phyloP scores from a whole-genome alignment of 2,113 vertebrate species.

The Suncus etruscus region DNA sequence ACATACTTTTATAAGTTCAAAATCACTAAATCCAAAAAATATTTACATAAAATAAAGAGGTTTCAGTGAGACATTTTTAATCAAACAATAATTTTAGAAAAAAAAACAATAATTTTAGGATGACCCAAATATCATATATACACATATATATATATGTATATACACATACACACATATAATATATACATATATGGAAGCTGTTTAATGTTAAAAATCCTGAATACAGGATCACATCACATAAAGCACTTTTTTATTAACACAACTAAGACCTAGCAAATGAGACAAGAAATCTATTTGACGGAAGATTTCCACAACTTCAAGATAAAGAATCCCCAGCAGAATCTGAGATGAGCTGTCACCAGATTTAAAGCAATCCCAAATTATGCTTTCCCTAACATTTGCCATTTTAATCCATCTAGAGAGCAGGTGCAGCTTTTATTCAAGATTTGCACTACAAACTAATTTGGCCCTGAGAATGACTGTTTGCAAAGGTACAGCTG shows the following conservation, averaged over 20 bases:
- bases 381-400: slow-evolving; percentile 55
- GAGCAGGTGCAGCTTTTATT: slow-evolving; percentile 57
- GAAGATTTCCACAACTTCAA: neutral
- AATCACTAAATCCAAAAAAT: slow-evolving; percentile 31
- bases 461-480: slow-evolving; percentile 51
- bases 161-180: no score
- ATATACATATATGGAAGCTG: neutral
- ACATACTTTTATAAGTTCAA: slow-evolving; percentile 22
- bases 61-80: slow-evolving; percentile 25
- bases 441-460: slow-evolving; percentile 62
- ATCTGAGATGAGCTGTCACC: slow-evolving; percentile 65
- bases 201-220: neutral
- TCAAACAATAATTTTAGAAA: slow-evolving; percentile 48
- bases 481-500: slow-evolving; percentile 60
- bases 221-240: neutral
- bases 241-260: slow-evolving; percentile 3
- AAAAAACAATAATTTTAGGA: neutral
- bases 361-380: slow-evolving; percentile 57
- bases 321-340: slow-evolving; percentile 59
- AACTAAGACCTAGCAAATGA: slow-evolving; percentile 10
- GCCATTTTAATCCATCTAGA: slow-evolving; percentile 41
- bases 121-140: no score
- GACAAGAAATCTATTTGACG: slow-evolving; percentile 1
- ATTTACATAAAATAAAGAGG: slow-evolving; percentile 28
- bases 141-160: no score